Conservation (phyloP, 2,888 invertebrate species). For the Geophilus truncorum region DNA sequence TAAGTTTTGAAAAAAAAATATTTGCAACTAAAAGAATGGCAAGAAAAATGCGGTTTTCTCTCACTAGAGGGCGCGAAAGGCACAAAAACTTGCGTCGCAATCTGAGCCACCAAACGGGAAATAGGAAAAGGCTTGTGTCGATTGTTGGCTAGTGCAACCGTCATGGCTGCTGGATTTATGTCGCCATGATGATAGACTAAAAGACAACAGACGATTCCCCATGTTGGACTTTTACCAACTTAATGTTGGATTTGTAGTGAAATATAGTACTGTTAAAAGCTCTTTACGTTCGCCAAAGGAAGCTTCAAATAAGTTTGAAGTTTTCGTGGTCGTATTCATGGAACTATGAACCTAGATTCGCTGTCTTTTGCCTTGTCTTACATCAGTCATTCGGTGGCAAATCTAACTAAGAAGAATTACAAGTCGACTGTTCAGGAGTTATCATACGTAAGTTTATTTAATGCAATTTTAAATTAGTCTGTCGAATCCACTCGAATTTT, state of each 20-base stretch:
- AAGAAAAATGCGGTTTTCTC: too few relatives aligned
- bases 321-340: conserved; percentile 86
- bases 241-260: conserved; percentile 28
- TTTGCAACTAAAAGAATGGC: too few relatives aligned
- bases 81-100: not conserved
- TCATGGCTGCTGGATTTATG: conserved; percentile 11
- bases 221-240: conserved; percentile 35
- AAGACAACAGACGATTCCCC: conserved; percentile 33
- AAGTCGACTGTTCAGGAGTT: conserved; percentile 84
- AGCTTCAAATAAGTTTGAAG: conserved; percentile 92
- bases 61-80: not conserved
- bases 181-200: conserved; percentile 32
- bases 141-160: not conserved
- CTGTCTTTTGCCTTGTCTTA: conserved; percentile 97
- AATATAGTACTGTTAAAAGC: conserved; percentile 29
- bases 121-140: not conserved
- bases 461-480: not conserved
- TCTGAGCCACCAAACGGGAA: not conserved
- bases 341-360: conserved; percentile 99
- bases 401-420: conserved; percentile 93
- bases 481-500: too few relatives aligned
- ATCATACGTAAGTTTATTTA: conserved; percentile 67
- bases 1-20: too few relatives aligned
- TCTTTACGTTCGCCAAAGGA: conserved; percentile 51
- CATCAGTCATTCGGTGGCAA: conserved; percentile 94